Conservation (phyloP, 2,888 invertebrate species). For the Diploptera punctata region DNA sequence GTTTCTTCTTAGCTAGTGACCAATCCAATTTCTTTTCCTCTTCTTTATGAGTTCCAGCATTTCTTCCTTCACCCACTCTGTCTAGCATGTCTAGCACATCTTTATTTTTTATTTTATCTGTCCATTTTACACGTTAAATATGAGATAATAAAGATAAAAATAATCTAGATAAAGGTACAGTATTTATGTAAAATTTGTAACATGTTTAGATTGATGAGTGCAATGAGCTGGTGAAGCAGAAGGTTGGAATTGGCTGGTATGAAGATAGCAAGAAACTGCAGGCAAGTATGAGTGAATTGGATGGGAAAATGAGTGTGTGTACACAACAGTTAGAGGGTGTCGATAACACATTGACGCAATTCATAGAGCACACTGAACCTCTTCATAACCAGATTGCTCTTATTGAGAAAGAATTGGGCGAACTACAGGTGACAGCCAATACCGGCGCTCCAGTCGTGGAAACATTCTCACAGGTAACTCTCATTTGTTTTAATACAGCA, state of each 20-base stretch:
- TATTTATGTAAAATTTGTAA: no score
- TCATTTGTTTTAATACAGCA: neutral
- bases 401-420: constrained; percentile 55
- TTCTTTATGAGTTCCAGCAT: no score
- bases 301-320: constrained; percentile 49
- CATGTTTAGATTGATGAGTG: neutral
- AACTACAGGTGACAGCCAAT: constrained; percentile 49
- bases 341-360: constrained; percentile 52
- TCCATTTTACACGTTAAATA: no score
- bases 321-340: constrained; percentile 50
- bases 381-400: constrained; percentile 60
- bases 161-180: no score
- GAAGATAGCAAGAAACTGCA: constrained; percentile 32
- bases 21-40: no score
- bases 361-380: constrained; percentile 58
- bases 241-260: neutral
- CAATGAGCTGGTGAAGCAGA: neutral
- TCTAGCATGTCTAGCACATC: no score
- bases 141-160: no score
- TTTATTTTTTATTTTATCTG: no score
- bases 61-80: no score
- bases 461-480: neutral
- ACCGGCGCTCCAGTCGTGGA: constrained; percentile 41
- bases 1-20: no score
- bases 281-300: constrained; percentile 31